Base-by-base conservation (phyloP, 1,140 invertebrate species). In the Pentalonia nigronervosa region DNA sequence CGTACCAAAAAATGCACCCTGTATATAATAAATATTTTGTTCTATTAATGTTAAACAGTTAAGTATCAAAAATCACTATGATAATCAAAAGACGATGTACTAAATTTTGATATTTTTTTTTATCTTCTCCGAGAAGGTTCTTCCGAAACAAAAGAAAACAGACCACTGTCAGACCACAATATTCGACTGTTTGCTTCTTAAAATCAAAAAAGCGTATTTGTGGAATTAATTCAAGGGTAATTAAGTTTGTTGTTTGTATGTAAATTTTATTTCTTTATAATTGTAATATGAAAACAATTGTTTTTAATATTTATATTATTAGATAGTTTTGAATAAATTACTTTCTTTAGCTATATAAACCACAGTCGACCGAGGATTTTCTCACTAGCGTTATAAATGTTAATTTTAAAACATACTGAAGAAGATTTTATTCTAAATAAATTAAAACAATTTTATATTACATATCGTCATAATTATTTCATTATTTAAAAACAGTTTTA, bases 211-310 rank as follows among this genome's bases (percentile, higher is more conserved):
- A 41, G 30, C 17, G 60, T 17, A 4, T 76, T 76, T n/a, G 25
- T n/a, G 14, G 6, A 1, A 76, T 34, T n/a, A n/a, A 17, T 76
- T 76, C 6, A 76, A 30, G n/a, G 30, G 7, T 76, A n/a, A 76
- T 76, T 76, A 76, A 76, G 30, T 76, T 76, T n/a, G 60, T 76
- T 76, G 60, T 76, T 76, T n/a, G n/a, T 76, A 76, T 76, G 60
- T 76, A 76, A 76, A 76, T 76, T 76, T 76, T 4, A n/a, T 4
- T 76, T 76, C 60, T n/a, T 76, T 76, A 53, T 53, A 53, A 41
- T 41, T 41, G 6, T 67, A 30, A 76, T 76, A 34, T 76, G 3
- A n/a, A n/a, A 76, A 76, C 60, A 14, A 76, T n/a, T 76, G 60
- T 76, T 76, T 67, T n/a, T n/a, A 76, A n/a, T 76, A 14, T 76